Base-by-base conservation (phyloP, 2,113 vertebrate species). In the Castor canadensis region DNA sequence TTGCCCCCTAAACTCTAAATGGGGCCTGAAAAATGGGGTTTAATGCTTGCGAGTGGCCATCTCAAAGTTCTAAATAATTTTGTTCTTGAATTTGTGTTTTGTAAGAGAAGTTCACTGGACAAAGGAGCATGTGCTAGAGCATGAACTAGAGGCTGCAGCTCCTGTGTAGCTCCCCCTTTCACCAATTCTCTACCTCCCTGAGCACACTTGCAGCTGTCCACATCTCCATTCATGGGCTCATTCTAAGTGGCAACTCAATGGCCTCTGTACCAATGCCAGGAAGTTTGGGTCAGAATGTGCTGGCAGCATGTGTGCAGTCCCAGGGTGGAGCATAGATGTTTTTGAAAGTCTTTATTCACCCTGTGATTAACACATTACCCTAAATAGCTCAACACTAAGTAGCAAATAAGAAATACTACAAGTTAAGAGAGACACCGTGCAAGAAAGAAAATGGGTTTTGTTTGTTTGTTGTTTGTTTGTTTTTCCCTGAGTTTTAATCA, bases 1-100 rank as follows among this genome's bases (percentile, higher is more conserved):
- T 69, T 11, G 30, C 49, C 6, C 26, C 38, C n/a, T n/a, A 71
- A 28, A 6, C 9, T 83, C 24, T 12, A 5, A 71, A 26, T 10
- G 22, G 6, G 6, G 15, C 2, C 11, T 24, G 6, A 0, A 24
- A 9, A 22, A n/a, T 43, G 22, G 22, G n/a, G 6, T 11, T 91
- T 38, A 35, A 62, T 52, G 12, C 8, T n/a, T 22, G 45, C 3
- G 7, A n/a, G 10, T 35, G 26, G 3, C 9, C 28, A 77, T 84
- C 8, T 15, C 69, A 35, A 92, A 71, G 9, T 62, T 62, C 20
- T 89, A n/a, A 45, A 13, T 30, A 47, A 73, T 67, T 79, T 76
- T 38, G 52, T 38, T 40, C 60, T 32, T 64, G n/a, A 81, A 56
- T 54, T 4, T 64, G 8, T 83, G 10, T 83, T 64, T 85, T 62